Percentiles rank a stretch among this genome's conserved stretches.
Conservation (phyloP, 2,113 vertebrate genomes). For the Atrichornis clamosus region DNA sequence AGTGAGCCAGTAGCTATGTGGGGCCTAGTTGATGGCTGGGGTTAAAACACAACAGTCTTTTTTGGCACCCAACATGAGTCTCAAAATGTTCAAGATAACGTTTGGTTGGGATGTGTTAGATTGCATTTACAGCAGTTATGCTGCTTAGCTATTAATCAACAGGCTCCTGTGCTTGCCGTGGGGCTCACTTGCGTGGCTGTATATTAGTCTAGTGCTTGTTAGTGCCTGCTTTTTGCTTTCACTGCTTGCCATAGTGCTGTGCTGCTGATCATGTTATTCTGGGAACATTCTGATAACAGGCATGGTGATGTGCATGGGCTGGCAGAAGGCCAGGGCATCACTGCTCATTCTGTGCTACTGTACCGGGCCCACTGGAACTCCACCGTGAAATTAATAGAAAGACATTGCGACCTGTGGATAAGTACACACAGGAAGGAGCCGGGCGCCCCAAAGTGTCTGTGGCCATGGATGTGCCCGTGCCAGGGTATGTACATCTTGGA, state of each 20-base stretch:
- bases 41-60: not conserved
- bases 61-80: not conserved
- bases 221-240: not conserved
- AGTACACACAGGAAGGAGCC: not conserved
- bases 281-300: not conserved
- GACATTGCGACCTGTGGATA: not conserved
- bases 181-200: not conserved
- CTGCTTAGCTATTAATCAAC: not conserved
- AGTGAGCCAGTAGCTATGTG: not conserved
- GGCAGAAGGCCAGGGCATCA: not conserved
- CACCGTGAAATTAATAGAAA: not conserved
- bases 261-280: not conserved
- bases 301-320: rapidly evolving
- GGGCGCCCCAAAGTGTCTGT: not conserved
- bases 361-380: not conserved
- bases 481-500: not conserved
- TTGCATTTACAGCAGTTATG: not conserved
- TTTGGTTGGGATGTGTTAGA: not conserved
- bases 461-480: not conserved
- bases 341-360: not conserved
- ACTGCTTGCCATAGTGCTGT: not conserved
- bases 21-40: not conserved
- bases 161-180: not conserved
- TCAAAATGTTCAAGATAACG: not conserved
- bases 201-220: not conserved